Evolutionary conservation across 2,113 vertebrate genomes (phyloP), one percentile per base, ranked within the genome.

Genomic region (Oncorhynchus kisutch): DNA sequence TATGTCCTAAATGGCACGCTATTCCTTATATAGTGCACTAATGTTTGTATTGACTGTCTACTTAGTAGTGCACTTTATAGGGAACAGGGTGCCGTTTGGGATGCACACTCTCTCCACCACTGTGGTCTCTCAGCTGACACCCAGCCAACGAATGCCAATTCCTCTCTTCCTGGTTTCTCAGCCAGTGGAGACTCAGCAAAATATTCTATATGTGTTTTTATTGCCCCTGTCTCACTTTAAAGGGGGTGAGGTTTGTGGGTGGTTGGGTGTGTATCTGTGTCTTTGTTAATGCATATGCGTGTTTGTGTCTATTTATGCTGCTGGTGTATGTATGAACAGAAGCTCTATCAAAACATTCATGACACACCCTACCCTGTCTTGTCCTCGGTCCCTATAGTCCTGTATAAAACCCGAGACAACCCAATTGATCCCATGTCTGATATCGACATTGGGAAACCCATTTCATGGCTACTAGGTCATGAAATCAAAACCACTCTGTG

Each of bases 171-270:
- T 27, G 8, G 20, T 70, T 29, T 25, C n/a, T 31, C n/a, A 11
- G 22, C n/a, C 54, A 49, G 57, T 70, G 9, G 31, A 49, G 48
- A 49, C 27, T 31, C 48, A 18, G 51, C 14, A 18, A 54, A 54
- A 16, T n/a, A n/a, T n/a, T n/a, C n/a, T n/a, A n/a, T n/a, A n/a
- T 71, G 14, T 67, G 1, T 24, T 68, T 68, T 18, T 34, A 8
- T 45, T 68, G 13, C 6, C 27, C 24, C 18, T n/a, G 66, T 67
- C 16, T 20, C 65, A 18, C 62, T 45, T 51, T 65, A 34, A 64
- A 13, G 66, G n/a, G 18, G 66, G 18, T 70, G 54, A 60, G 64
- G 14, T 78, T 18, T 74, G 66, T 76, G 13, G 79, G 70, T 74
- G n/a, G 7, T 16, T 70, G n/a, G 22, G 18, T 49, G 6, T 51